Base-by-base conservation (phyloP, 2,797 vertebrate genomes). In the Tapera naevia region DNA sequence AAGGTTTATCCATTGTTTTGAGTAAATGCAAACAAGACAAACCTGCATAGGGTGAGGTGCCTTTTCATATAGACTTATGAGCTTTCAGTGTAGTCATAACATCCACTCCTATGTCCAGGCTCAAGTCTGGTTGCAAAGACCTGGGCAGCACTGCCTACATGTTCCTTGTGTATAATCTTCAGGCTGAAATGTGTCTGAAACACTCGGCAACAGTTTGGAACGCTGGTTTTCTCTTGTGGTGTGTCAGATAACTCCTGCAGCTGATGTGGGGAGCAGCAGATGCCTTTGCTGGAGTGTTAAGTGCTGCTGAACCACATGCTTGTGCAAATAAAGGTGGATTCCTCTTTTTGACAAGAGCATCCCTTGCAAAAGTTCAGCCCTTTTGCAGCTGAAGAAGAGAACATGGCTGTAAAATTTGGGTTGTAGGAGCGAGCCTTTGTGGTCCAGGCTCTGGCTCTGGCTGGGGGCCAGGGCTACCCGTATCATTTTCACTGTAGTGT, bases 151-250 rank as follows among this genome's bases (percentile, higher is more conserved):
- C 46, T 22, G 46, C 43, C 16, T 45, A 43, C 16, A 17, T 18
- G 43, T 16, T 45, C 15, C 17, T 45, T 45, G 15, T 45, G 16
- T 43, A 45, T 45, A 18, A 45, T 45, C 43, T 45, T 45, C 10
- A 18, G 33, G 41, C 61, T 28, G 23, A 5, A 35, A 24, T 3
- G 1, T 13, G 33, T 65, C 61, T 6, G 18, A 28, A 16, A 4
- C 3, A 1, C 39, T 46, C 1, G 46, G 16, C 37, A 32, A 27
- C 1, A 0, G 18, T 25, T 62, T 6, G 27, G 66, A 76, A 9
- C 13, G 0, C 6, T 0, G 7, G 16, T 41, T 86, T 4, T 10
- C 3, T 0, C n/a, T 32, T 1, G 4, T 9, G 1, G n/a, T 0
- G 19, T 18, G 35, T 17, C 7, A 69, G 65, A 25, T 41, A 2